Base-by-base conservation (phyloP, 2,113 vertebrate species). In the Percopsis transmontana region DNA sequence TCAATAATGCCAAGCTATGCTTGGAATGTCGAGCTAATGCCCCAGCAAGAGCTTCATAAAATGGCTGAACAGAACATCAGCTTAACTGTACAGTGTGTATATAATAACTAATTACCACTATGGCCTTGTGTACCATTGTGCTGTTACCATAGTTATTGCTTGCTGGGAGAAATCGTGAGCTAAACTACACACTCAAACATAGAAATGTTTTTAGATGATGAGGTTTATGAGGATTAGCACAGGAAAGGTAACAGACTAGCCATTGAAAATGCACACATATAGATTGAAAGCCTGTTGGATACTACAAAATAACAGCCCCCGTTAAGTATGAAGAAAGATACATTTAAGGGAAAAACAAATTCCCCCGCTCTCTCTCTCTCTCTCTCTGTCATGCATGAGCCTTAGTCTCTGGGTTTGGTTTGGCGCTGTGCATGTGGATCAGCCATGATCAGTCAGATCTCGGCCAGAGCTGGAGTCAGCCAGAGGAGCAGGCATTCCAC, bases 1-100 rank as follows among this genome's bases (percentile, higher is more conserved):
- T 92, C 90, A 92, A 91, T 93, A 91, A 91, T 86, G 81, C 85
- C 68, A 85, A 89, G 89, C 81, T 91, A 91, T 93, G 89, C 87
- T 68, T 89, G 88, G 92, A 93, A 93, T 93, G 90, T 90, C 78
- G 84, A 83, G 77, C 79, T 87, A 89, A 86, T 83, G 79, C 83
- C 74, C 82, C 62, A 80, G 87, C 79, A 78, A 83, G 81, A 80
- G 63, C 64, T 68, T 75, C 58, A 53, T 79, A 62, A 88, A 86
- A 75, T 50, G 50, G 50, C 71, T 53, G 8, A 59, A 24, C 70
- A 38, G 39, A 20, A 62, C 9, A 38, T 40, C 38, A 58, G 12
- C 1, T 53, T 21, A 47, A 54, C 41, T 48, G 51, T 20, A 52
- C 50, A 48, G 20, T 52, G 50, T 52, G 20, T 13, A 52, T 52